Evolutionary conservation across 2,113 vertebrate species (phyloP), one percentile per base, ranked within the genome.

Genomic region (Zapornia atra): DNA sequence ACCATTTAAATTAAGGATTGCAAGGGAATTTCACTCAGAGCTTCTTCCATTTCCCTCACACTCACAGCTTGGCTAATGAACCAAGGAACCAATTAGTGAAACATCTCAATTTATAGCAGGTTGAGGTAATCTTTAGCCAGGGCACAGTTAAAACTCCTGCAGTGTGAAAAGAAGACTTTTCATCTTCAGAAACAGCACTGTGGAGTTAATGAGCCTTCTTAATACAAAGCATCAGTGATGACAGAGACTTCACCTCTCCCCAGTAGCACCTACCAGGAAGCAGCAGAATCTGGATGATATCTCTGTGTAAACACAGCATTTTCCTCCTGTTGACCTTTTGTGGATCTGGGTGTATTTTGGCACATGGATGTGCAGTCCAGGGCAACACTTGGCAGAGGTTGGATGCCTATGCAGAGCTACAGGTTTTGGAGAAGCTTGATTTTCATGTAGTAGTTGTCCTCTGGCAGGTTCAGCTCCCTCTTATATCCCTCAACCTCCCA

Each of bases 81-180:
- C 81, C 95, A 91, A 96, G 96, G 92, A 95, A 78, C 85, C 92
- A 96, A 93, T 96, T 95, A 96, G 96, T 20, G 72, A 92, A 96
- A 96, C 92, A 96, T 90, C 90, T 93, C 82, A 66, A 60, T 96
- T 92, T 90, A 88, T 38, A 48, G 85, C 82, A 78, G 76, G 94
- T 97, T 88, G 82, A 86, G 92, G 85, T 83, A 92, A 94, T 92
- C 92, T 93, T 94, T 68, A 94, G 93, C 90, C 88, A 86, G 92
- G 92, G 88, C 94, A 94, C 90, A 46, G 82, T 86, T 95, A 94
- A 86, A 94, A 86, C 76, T 78, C 64, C 38, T 63, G 69, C 76
- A 44, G 71, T 92, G 94, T 96, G 82, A 51, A 96, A 83, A 85
- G 63, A 83, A 3, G 50, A 92, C 36, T 90, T 75, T 70, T 79